Evolutionary conservation across 2,113 vertebrate species (phyloP), one percentile per base, ranked within the genome.

Genomic region (Pseudolaguvia tuberculata): DNA sequence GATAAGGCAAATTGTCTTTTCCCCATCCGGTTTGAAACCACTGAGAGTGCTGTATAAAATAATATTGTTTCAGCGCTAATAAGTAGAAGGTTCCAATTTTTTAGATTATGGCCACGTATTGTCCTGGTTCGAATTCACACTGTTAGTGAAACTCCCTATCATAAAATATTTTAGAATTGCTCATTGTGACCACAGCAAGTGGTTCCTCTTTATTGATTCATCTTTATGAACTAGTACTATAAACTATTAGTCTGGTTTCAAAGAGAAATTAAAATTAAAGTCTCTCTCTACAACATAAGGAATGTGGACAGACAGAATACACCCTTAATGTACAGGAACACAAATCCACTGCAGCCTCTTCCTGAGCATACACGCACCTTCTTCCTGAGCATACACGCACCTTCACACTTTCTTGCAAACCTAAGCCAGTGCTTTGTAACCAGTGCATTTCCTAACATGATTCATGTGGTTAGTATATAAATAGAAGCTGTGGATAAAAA

Each of bases 1-100:
- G 50, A 17, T 39, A 17, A 39, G 61, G 55, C 72, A 45, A 39
- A 45, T 59, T 50, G 45, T 10, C 50, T 73, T 71, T 42, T 66
- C 56, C 63, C 39, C 50, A 42, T 55, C 29, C 52, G 21, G 71
- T 45, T 80, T 23, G 55, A 76, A 68, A 66, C 52, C 59, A 56
- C 42, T 65, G 11, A 27, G 69, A 67, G 75, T 39, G 56, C 39
- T 73, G 42, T 80, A 73, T 21, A 56, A 80, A 80, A 61, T 29
- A 48, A 51, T 73, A 57, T 70, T 65, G 75, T 77, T 68, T 73
- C 57, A 73, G 55, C 59, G 56, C 57, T 69, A 73, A 63, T 77
- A 8, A n/a, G 65, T 1, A n/a, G n/a, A n/a, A n/a, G n/a, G n/a
- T n/a, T n/a, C n/a, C n/a, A n/a, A n/a, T n/a, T n/a, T n/a, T n/a